Conservation (phyloP, 2,113 vertebrate genomes). For the Rana temporaria region DNA sequence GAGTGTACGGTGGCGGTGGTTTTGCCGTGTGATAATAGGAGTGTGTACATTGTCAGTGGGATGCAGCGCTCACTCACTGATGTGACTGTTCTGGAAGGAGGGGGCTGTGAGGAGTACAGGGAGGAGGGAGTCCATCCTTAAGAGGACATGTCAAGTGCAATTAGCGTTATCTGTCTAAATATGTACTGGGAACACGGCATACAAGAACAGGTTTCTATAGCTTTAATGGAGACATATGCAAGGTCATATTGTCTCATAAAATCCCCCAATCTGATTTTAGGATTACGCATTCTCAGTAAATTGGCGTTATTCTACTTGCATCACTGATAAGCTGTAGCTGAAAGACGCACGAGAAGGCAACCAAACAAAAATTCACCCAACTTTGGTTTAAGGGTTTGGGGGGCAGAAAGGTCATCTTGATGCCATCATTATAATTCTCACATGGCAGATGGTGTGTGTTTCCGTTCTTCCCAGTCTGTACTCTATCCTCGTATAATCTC, state of each 20-base stretch:
- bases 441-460: too few species aligned
- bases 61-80: constrained; percentile 58
- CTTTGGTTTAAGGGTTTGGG: neutral
- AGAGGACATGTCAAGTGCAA: constrained; percentile 79
- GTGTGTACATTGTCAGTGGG: constrained; percentile 30
- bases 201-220: constrained; percentile 74
- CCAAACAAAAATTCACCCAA: constrained; percentile 54
- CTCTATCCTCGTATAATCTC: too few species aligned
- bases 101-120: constrained; percentile 66
- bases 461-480: too few species aligned
- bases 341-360: constrained; percentile 64
- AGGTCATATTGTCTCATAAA: constrained; percentile 86
- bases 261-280: constrained; percentile 90
- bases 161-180: constrained; percentile 84
- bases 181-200: constrained; percentile 76
- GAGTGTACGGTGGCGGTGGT: neutral
- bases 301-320: constrained; percentile 80
- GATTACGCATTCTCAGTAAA: constrained; percentile 89
- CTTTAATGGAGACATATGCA: constrained; percentile 79
- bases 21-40: constrained; percentile 14
- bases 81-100: constrained; percentile 64
- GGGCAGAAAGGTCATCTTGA: too few species aligned
- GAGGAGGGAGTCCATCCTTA: constrained; percentile 74
- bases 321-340: constrained; percentile 80
- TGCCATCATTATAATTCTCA: too few species aligned